These are phyloP conservation scores for Prunella himalayana DNA, from an alignment of 2,113 vertebrate species.

Conservation along the genomic window DNA sequence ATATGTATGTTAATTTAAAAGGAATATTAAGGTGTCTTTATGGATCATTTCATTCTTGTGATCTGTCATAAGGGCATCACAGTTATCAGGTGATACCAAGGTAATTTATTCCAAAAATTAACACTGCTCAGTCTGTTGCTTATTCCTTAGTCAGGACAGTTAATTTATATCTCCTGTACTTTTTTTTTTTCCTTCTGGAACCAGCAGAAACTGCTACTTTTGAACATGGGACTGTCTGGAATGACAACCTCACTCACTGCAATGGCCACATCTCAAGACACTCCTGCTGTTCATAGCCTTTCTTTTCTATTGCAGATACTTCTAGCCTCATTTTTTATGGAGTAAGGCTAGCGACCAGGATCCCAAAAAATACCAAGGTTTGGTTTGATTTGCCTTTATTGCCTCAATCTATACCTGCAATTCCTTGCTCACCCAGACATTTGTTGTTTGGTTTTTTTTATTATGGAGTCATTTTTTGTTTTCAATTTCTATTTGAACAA, in stretches of 20 bases:
- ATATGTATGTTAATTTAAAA: not conserved
- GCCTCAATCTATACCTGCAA: not conserved
- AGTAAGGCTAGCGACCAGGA: not conserved
- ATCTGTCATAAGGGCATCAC: not conserved
- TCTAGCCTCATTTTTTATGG: not conserved
- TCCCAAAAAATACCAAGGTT: not conserved
- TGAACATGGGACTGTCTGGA: not conserved
- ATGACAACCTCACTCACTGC: not conserved
- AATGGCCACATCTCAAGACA: fast-evolving
- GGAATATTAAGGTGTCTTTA: not conserved
- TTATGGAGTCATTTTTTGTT: not conserved
- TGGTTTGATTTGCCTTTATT: not conserved
- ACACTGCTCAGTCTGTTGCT: not conserved
- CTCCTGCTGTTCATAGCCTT: not conserved
- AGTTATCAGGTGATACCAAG: not conserved
- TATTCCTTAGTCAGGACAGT: not conserved
- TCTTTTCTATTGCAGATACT: not conserved
- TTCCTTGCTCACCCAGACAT: not conserved
- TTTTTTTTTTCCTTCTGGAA: not conserved
- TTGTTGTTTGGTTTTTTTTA: not conserved
- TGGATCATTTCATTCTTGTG: not conserved
- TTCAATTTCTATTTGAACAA: not conserved
- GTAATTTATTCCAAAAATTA: not conserved
- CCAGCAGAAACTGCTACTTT: not conserved
- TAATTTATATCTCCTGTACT: not conserved